Evolutionary conservation across 2,797 vertebrate genomes (phyloP).

Genomic region (Pangasius djambal): DNA sequence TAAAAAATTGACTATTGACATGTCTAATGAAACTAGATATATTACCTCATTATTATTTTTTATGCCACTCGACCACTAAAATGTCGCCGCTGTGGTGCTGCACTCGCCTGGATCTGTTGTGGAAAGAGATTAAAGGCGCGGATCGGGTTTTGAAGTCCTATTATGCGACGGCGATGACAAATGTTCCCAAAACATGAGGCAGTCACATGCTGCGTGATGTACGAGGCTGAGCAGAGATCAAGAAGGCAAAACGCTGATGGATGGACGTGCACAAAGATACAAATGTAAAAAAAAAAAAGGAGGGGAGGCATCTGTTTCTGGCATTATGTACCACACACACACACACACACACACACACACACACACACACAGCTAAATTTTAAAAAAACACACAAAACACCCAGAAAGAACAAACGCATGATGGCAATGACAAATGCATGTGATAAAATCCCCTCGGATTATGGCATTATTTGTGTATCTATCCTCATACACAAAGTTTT

Average conservation of each 20-base stretch:
- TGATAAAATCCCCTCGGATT: slow-evolving; percentile 19
- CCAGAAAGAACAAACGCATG: neutral
- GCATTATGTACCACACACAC: neutral
- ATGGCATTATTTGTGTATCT: neutral
- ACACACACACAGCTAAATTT: neutral
- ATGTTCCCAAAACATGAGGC: slow-evolving; percentile 35
- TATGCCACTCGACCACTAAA: neutral
- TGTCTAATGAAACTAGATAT: no score
- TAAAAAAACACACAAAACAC: neutral
- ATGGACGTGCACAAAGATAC: neutral
- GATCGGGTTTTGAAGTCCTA: slow-evolving; percentile 52
- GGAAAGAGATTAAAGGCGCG: slow-evolving; percentile 52
- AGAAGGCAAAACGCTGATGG: slow-evolving; percentile 1
- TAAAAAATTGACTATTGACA: neutral
- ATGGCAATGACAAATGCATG: neutral
- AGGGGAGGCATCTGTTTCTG: neutral
- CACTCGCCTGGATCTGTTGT: slow-evolving; percentile 30
- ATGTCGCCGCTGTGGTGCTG: neutral
- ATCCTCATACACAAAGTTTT: neutral
- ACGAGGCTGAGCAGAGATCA: slow-evolving; percentile 16
- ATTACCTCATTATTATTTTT: neutral
- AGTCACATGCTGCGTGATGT: slow-evolving; percentile 29
- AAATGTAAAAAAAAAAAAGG: neutral
- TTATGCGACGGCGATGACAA: slow-evolving; percentile 49
- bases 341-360: slow-evolving; percentile 1